These are phyloP conservation scores for Syngnathus acus DNA, from an alignment of 2,797 vertebrate species.

Conservation along the genomic window DNA sequence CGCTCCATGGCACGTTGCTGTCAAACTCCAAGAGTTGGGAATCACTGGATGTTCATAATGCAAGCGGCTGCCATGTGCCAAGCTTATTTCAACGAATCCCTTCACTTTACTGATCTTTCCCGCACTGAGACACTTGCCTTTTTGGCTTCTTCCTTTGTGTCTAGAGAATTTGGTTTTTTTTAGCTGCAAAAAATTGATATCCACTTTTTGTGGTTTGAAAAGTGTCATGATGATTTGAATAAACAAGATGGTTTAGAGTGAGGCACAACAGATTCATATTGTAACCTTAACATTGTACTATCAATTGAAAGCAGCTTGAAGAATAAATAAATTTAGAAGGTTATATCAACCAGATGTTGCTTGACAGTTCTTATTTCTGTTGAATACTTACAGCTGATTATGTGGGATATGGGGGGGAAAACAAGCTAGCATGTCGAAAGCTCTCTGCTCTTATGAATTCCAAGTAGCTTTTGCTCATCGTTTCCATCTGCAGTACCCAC, in stretches of 20 bases:
- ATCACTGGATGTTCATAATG: conserved; percentile 60
- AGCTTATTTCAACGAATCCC: conserved; percentile 61
- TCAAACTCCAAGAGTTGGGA: conserved; percentile 62
- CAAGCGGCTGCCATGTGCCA: conserved; percentile 55
- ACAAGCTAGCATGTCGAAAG: conserved; percentile 24
- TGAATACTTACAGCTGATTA: conserved; percentile 10
- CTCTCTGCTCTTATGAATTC: conserved; percentile 45
- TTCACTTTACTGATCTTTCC: conserved; percentile 34
- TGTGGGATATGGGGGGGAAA: conserved; percentile 19
- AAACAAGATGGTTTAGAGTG: conserved; percentile 13
- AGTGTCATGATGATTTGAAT: conserved; percentile 43
- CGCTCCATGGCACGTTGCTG: conserved; percentile 53
- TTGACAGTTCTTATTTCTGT: neutral
- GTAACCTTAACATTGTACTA: neutral
- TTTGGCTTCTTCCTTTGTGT: conserved; percentile 52
- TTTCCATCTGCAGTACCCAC: conserved; percentile 26
- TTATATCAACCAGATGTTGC: neutral
- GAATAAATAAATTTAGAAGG: neutral
- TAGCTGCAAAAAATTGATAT: conserved; percentile 53
- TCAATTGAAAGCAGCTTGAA: neutral
- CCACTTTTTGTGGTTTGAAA: conserved; percentile 43
- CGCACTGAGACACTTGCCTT: conserved; percentile 48
- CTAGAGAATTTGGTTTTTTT: conserved; percentile 42
- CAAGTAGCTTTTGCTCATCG: conserved; percentile 35
- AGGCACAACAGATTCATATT: neutral